These are phyloP conservation scores for Eristalinus sepulchralis DNA, from an alignment of 2,888 invertebrate species.

Conservation along the genomic window DNA sequence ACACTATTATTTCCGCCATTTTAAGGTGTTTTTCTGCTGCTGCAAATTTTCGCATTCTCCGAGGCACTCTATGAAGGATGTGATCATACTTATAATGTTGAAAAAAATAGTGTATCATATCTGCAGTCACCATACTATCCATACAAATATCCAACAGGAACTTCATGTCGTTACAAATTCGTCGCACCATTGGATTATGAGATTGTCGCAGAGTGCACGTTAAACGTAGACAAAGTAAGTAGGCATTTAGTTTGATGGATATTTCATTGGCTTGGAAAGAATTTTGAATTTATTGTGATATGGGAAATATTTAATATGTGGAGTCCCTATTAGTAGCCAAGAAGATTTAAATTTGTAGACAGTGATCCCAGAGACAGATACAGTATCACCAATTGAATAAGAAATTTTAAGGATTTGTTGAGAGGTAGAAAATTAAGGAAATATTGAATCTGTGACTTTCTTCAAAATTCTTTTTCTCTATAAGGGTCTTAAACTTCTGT, in stretches of 20 bases:
- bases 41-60: constrained; percentile 27
- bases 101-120: constrained; percentile 71
- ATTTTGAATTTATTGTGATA: too few relatives aligned
- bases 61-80: constrained; percentile 70
- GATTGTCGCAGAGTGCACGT: constrained; percentile 74
- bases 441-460: too few relatives aligned
- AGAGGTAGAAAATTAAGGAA: too few relatives aligned
- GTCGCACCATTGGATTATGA: constrained; percentile 75
- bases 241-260: background rate
- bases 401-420: too few relatives aligned
- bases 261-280: too few relatives aligned
- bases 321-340: too few relatives aligned
- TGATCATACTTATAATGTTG: constrained; percentile 73
- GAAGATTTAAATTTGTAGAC: too few relatives aligned
- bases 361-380: too few relatives aligned
- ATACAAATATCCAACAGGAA: constrained; percentile 74
- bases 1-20: background rate
- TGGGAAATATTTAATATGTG: too few relatives aligned
- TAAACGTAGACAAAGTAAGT: constrained; percentile 75
- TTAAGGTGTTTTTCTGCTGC: constrained; percentile 45
- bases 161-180: constrained; percentile 78
- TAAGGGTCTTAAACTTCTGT: too few relatives aligned
- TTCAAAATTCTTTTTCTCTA: too few relatives aligned
- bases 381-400: too few relatives aligned
- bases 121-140: constrained; percentile 78